phyloP scores from a whole-genome alignment of 2,113 vertebrate species.

The Holacanthus passer region DNA sequence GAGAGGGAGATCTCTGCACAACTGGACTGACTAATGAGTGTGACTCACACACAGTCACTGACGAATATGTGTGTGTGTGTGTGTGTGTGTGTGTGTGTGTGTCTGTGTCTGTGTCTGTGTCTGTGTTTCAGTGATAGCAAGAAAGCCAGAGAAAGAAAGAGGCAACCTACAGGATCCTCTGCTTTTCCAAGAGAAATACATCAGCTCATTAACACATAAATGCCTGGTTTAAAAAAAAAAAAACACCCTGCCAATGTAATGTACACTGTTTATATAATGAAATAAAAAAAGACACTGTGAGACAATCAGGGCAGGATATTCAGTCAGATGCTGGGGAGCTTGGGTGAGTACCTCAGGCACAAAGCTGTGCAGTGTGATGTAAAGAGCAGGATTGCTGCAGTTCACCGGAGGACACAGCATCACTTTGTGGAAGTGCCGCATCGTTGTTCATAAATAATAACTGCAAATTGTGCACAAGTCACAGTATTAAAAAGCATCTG shows the following conservation, averaged over 20 bases:
- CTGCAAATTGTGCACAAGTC: neutral
- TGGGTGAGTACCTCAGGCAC: neutral
- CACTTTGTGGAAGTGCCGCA: neutral
- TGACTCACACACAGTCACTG: constrained; percentile 31
- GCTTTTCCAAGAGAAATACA: neutral
- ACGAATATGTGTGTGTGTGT: neutral
- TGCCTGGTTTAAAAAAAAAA: neutral
- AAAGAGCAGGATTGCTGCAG: neutral
- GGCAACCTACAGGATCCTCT: neutral
- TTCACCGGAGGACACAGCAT: neutral
- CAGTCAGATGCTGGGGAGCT: neutral
- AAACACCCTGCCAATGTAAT: neutral
- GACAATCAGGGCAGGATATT: neutral
- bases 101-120: neutral
- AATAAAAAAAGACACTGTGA: neutral
- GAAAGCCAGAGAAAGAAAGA: neutral
- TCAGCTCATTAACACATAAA: neutral
- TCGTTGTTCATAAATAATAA: neutral
- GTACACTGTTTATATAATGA: neutral
- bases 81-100: constrained; percentile 7
- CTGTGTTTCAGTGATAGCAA: constrained; percentile 1
- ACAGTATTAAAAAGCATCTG: neutral
- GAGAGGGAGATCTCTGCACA: constrained; percentile 18
- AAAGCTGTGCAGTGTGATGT: neutral
- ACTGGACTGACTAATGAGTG: constrained; percentile 35